Percentiles rank a stretch among this genome's conserved stretches.
Conservation (phyloP, 2,113 vertebrate species). For the Thamnaconus septentrionalis region DNA sequence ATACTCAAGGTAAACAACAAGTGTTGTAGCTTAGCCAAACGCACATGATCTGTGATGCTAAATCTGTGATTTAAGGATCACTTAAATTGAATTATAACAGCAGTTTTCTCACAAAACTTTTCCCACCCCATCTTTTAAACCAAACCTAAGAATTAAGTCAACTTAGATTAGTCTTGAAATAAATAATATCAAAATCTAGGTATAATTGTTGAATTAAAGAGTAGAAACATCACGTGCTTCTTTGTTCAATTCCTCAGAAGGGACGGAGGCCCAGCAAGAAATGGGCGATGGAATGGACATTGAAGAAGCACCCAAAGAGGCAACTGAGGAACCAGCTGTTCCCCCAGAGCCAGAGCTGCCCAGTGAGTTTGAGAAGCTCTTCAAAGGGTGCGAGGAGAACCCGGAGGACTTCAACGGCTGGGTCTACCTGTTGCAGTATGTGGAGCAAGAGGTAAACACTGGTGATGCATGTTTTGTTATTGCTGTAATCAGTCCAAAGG, state of each 20-base stretch:
- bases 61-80: no score
- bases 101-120: no score
- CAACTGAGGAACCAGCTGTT: slow-evolving; percentile 40
- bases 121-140: no score
- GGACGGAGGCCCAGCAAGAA: slow-evolving; percentile 19
- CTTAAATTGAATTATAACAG: no score
- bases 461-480: background rate
- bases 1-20: no score
- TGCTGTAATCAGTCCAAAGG: background rate
- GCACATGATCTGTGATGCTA: no score
- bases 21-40: no score
- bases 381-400: slow-evolving; percentile 90
- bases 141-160: no score
- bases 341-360: slow-evolving; percentile 78
- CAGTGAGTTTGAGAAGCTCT: slow-evolving; percentile 92
- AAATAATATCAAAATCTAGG: no score
- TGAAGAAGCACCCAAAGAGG: slow-evolving; percentile 81
- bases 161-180: no score
- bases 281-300: slow-evolving; percentile 79
- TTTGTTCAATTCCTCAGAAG: slow-evolving; percentile 13
- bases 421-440: slow-evolving; percentile 95
- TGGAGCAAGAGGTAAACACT: slow-evolving; percentile 92
- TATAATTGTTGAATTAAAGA: no score
- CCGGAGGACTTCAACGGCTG: slow-evolving; percentile 97
- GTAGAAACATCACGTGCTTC: no score